Conservation (phyloP, 2,888 invertebrate genomes). For the Apamea monoglypha region DNA sequence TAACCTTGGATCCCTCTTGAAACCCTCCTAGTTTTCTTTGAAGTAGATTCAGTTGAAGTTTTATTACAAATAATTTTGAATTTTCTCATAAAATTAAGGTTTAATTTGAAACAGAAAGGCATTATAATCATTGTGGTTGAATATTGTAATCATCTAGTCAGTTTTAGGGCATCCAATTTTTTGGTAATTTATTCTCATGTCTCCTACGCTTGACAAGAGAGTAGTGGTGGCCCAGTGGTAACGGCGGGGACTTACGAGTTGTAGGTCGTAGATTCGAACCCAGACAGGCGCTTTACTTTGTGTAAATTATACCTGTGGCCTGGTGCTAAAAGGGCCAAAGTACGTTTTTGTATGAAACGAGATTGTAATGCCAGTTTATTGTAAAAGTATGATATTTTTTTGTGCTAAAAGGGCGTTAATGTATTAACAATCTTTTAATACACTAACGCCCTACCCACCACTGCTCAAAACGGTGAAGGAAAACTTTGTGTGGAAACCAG, state of each 20-base stretch:
- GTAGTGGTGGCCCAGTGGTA: neutral
- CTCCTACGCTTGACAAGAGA: neutral
- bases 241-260: neutral
- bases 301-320: neutral
- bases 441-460: too few relatives aligned
- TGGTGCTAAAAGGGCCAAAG: too few relatives aligned
- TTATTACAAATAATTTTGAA: constrained; percentile 15
- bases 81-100: neutral
- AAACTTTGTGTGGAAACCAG: neutral
- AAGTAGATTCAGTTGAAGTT: constrained; percentile 6
- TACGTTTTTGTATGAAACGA: too few relatives aligned
- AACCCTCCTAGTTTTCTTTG: constrained; percentile 23
- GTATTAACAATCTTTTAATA: too few relatives aligned
- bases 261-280: neutral
- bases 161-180: neutral
- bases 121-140: neutral
- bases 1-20: constrained; percentile 15
- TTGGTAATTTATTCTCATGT: neutral
- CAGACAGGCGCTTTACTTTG: neutral
- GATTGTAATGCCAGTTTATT: too few relatives aligned
- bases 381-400: too few relatives aligned
- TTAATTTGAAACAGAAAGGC: neutral
- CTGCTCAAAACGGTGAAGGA: neutral
- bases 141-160: neutral
- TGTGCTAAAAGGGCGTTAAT: too few relatives aligned